Base-by-base conservation (phyloP, 2,888 invertebrate species). In the Meganola albula region DNA sequence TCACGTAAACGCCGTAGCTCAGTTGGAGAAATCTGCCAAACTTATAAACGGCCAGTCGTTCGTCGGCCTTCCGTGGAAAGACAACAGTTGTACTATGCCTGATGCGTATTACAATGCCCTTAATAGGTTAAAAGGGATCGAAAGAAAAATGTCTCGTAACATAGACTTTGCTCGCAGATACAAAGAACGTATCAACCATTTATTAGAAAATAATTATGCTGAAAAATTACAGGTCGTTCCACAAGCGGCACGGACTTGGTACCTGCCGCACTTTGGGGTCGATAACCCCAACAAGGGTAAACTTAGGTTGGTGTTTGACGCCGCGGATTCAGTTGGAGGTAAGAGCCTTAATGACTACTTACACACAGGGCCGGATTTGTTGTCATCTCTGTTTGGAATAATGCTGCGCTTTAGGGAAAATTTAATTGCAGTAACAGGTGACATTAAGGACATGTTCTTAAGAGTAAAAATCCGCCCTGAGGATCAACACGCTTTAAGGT, bases 321-420 rank as follows among this genome's bases (percentile, higher is more conserved):
- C 49, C 2, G 49, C 49, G 2, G 24, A 24, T 0, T 40, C 34
- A 21, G 5, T 14, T 3, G 6, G 31, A 2, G 42, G 40, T 7
- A 8, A 20, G 8, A 41, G 21, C 1, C 12, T 53, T 1, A 56
- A 56, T 27, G 53, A 53, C 26, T n/a, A n/a, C n/a, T n/a, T n/a
- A n/a, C n/a, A n/a, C 0, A 40, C 23, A 4, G 53, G 49, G 0
- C 52, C 53, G 0, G 53, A 56, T 16, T 21, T 50, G 5, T 29
- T 55, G 1, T 12, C 9, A 4, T 48, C 66, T 3, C 34, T 74
- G 16, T 28, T 53, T 0, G 60, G 62, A 2, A 55, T 72, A 1
- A 20, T 74, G 21, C 46, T 62, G 34, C 53, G 63, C 0, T 75
- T 74, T 29, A 31, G 71, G 12, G 55, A 62, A 39, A 42, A 55